A percentile compares a stretch with the other conserved stretches of the same genome.
Conservation (phyloP, 1,140 invertebrate genomes). For the Micrasema minimum region DNA sequence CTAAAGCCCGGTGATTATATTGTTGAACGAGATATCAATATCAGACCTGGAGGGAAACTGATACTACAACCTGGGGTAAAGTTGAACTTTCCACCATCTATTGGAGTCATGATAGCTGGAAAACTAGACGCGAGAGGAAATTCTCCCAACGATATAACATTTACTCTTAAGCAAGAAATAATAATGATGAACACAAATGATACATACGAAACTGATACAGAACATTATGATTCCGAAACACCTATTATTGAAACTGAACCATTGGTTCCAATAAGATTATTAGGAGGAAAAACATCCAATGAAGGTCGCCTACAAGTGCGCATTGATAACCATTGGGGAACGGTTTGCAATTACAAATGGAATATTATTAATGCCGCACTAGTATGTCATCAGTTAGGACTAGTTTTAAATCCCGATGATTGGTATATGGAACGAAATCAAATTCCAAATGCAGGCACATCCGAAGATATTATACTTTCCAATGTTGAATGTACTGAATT, state of each 20-base stretch:
- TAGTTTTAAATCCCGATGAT: slow-evolving; percentile 91
- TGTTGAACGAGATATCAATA: slow-evolving; percentile 90
- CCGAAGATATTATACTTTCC: slow-evolving; percentile 81
- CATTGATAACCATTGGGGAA: slow-evolving; percentile 91
- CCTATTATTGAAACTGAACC: slow-evolving; percentile 68
- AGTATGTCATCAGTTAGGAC: slow-evolving; percentile 94
- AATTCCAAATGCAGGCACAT: slow-evolving; percentile 81
- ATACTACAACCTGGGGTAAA: slow-evolving; percentile 88
- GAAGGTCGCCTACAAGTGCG: slow-evolving; percentile 86
- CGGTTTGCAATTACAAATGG: slow-evolving; percentile 97
- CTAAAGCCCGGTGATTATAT: slow-evolving; percentile 83
- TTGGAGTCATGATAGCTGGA: slow-evolving; percentile 97
- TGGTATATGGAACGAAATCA: slow-evolving; percentile 86
- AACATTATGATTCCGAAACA: slow-evolving; percentile 65
- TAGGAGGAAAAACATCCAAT: slow-evolving; percentile 77
- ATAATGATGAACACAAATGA: slow-evolving; percentile 72
- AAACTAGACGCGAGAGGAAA: slow-evolving; percentile 85
- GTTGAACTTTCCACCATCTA: slow-evolving; percentile 86
- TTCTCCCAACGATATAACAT: slow-evolving; percentile 78
- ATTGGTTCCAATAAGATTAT: slow-evolving; percentile 75
- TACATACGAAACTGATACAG: slow-evolving; percentile 69
- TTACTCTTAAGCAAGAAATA: slow-evolving; percentile 81
- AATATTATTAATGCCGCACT: slow-evolving; percentile 90
- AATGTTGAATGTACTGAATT: slow-evolving; percentile 92
- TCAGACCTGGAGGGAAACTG: slow-evolving; percentile 87